These are phyloP conservation scores for Nycticorax nycticorax DNA, from an alignment of 2,113 vertebrate species.

Conservation along the genomic window DNA sequence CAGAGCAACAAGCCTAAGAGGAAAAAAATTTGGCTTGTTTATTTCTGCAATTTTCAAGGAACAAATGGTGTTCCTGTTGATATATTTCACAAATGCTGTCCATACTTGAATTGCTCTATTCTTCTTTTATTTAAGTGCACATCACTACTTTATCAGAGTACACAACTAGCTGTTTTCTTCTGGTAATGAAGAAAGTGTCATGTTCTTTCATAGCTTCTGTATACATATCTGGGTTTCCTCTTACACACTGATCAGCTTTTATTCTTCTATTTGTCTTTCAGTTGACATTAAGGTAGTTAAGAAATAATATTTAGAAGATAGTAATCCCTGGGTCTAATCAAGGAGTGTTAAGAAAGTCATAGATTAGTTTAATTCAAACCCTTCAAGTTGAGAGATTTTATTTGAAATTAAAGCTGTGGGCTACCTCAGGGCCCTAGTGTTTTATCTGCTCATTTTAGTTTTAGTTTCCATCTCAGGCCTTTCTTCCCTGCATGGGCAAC, in stretches of 20 bases:
- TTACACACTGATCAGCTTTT: background rate
- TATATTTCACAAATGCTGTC: background rate
- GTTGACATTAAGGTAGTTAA: background rate
- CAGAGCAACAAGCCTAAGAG: background rate
- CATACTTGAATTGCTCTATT: background rate
- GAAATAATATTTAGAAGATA: background rate
- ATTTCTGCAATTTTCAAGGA: background rate
- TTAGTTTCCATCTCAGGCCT: background rate
- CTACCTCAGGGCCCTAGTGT: background rate
- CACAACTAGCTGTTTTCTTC: background rate
- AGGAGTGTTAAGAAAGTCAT: background rate
- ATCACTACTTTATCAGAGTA: background rate
- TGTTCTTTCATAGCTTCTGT: background rate
- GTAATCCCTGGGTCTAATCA: background rate
- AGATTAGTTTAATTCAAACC: background rate
- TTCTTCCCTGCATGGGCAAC: background rate
- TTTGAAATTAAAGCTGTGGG: slow-evolving; percentile 23
- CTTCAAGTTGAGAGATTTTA: background rate
- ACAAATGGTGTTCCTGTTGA: background rate
- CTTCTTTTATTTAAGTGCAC: background rate
- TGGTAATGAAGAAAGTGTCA: background rate
- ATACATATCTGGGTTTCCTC: background rate
- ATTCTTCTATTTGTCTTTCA: background rate
- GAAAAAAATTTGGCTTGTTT: background rate
- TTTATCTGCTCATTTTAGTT: slow-evolving; percentile 7